A percentile compares a stretch with the other conserved stretches of the same genome.
Evolutionary conservation across 2,797 vertebrate species (phyloP).

Genomic region (Monodelphis domestica): DNA sequence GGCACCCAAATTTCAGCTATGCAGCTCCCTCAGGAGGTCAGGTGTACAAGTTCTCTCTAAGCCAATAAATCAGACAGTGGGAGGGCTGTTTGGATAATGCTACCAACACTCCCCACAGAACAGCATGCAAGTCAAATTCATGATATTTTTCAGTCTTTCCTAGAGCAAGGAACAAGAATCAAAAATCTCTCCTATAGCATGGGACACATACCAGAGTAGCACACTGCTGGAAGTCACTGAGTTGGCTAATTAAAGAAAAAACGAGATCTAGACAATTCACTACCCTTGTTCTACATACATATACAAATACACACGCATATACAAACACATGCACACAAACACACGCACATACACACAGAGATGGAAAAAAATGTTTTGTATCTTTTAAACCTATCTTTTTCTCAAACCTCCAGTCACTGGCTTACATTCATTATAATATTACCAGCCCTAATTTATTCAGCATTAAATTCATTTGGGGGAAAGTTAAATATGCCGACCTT

Average conservation of each 20-base stretch:
- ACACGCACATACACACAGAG: no score
- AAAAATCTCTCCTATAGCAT: conserved; percentile 64
- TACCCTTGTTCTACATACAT: not conserved
- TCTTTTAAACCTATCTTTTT: conserved; percentile 10
- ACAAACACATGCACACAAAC: not conserved
- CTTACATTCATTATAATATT: conserved; percentile 37
- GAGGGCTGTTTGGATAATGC: conserved; percentile 76
- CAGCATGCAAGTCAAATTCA: conserved; percentile 50
- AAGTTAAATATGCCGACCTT: conserved; percentile 52
- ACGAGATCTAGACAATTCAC: conserved; percentile 67
- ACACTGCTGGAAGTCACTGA: conserved; percentile 73
- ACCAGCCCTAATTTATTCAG: conserved; percentile 51
- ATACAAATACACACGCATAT: not conserved
- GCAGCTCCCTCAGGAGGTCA: conserved; percentile 77
- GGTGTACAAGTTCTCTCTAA: conserved; percentile 68
- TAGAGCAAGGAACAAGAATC: conserved; percentile 62
- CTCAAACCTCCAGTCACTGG: conserved; percentile 32
- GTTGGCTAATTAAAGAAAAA: conserved; percentile 74
- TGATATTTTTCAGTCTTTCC: conserved; percentile 65
- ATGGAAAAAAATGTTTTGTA: not conserved
- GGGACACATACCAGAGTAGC: conserved; percentile 61
- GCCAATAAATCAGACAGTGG: conserved; percentile 81
- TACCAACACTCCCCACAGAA: conserved; percentile 75
- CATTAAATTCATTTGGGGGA: conserved; percentile 57
- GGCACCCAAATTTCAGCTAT: conserved; percentile 77